Conservation (phyloP, 2,797 vertebrate genomes). For the Cryptoblepharus egeriae region DNA sequence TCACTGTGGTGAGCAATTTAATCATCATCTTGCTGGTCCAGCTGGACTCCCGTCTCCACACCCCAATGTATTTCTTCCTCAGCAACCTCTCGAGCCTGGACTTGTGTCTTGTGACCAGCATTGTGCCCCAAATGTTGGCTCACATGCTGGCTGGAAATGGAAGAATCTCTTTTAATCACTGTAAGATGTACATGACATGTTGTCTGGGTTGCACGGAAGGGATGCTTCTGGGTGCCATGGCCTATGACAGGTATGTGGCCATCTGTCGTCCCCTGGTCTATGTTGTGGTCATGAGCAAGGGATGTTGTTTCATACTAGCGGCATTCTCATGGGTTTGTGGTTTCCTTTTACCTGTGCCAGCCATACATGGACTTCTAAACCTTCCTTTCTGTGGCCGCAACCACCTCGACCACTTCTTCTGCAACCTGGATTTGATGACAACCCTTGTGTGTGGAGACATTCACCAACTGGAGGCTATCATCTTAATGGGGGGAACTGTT, state of each 20-base stretch:
- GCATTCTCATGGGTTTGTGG: neutral
- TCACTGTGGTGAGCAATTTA: neutral
- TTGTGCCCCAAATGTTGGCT: slow-evolving; percentile 39
- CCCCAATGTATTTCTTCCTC: neutral
- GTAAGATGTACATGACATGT: slow-evolving; percentile 40
- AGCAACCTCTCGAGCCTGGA: neutral
- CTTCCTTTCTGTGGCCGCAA: neutral
- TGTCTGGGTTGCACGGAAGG: slow-evolving; percentile 41
- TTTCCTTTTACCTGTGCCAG: neutral
- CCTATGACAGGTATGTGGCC: neutral
- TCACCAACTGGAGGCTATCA: neutral
- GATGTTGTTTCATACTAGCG: neutral
- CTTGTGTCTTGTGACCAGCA: neutral
- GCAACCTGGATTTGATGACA: too few species aligned
- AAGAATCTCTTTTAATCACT: slow-evolving; percentile 22
- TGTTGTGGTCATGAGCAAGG: neutral
- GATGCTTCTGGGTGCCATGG: slow-evolving; percentile 49
- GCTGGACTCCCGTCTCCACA: neutral
- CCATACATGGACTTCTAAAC: accelerated
- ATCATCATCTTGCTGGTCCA: neutral
- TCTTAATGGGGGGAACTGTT: neutral
- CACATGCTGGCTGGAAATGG: neutral
- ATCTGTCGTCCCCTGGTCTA: neutral
- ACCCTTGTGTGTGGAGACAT: too few species aligned
- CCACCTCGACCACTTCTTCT: neutral